phyloP scores from a whole-genome alignment of 1,140 invertebrate species.

The Magallana gigas region DNA sequence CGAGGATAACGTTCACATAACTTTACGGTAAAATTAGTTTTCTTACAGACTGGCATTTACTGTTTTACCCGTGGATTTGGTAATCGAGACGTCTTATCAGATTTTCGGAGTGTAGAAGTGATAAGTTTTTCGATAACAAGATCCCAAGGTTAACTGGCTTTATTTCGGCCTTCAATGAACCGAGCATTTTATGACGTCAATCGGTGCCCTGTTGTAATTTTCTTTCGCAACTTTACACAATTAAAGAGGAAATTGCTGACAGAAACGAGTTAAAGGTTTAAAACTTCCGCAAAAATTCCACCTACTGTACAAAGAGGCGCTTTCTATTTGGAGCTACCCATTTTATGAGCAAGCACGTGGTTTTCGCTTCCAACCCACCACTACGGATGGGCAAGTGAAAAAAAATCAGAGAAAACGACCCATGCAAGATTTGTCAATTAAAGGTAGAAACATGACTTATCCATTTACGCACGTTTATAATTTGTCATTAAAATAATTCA shows the following conservation, averaged over 20 bases:
- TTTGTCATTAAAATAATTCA: neutral
- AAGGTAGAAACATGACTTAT: neutral
- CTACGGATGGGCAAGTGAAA: neutral
- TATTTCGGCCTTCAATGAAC: conserved; percentile 22
- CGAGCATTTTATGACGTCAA: neutral
- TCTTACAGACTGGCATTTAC: neutral
- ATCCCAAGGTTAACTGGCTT: conserved; percentile 26
- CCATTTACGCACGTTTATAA: neutral
- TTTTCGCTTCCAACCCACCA: neutral
- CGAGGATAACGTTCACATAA: neutral
- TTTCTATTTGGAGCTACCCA: neutral
- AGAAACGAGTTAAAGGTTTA: neutral
- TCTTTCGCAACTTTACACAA: conserved; percentile 28
- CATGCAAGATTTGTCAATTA: neutral
- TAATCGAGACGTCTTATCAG: conserved; percentile 23
- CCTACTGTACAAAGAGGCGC: neutral
- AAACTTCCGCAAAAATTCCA: conserved; percentile 20
- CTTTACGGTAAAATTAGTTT: conserved; percentile 1
- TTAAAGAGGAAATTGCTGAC: conserved; percentile 27
- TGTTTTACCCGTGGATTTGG: conserved; percentile 25
- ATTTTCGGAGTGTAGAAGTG: conserved; percentile 35
- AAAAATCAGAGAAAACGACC: neutral
- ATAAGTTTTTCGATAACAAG: conserved; percentile 34
- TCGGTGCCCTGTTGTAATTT: conserved; percentile 1
- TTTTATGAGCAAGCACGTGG: neutral